Conservation (phyloP, 2,888 invertebrate genomes). For the Dendrolimus pini region DNA sequence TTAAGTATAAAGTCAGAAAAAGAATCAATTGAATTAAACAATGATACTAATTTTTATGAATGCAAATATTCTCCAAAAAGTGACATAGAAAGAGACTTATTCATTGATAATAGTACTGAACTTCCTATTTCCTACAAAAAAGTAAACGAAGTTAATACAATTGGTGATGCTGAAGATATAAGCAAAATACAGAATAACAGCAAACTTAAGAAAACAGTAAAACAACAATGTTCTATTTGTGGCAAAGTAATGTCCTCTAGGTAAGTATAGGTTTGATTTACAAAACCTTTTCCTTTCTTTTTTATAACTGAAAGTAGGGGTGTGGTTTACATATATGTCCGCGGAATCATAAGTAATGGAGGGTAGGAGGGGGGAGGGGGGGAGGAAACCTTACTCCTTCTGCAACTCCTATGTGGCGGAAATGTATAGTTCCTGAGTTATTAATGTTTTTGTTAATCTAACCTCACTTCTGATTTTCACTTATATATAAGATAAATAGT, state of each 20-base stretch:
- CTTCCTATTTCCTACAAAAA: slow-evolving; percentile 5
- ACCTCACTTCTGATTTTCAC: too few relatives aligned
- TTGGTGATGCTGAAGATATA: slow-evolving; percentile 11
- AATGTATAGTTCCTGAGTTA: too few relatives aligned
- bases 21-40: slow-evolving; percentile 7
- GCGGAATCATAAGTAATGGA: too few relatives aligned
- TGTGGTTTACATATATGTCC: too few relatives aligned
- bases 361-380: too few relatives aligned
- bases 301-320: too few relatives aligned
- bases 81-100: slow-evolving; percentile 20
- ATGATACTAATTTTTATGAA: slow-evolving; percentile 9
- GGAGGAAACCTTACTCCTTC: too few relatives aligned
- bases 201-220: slow-evolving; percentile 21
- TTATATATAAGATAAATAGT: too few relatives aligned
- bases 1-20: slow-evolving; percentile 14
- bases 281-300: too few relatives aligned
- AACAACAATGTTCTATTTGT: slow-evolving; percentile 65
- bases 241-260: slow-evolving; percentile 72
- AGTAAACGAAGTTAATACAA: slow-evolving; percentile 5
- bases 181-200: slow-evolving; percentile 11
- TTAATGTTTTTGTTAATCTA: too few relatives aligned
- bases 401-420: too few relatives aligned
- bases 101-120: slow-evolving; percentile 19
- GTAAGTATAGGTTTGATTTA: slow-evolving; percentile 24
- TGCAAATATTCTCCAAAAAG: slow-evolving; percentile 20